Evolutionary conservation across 2,113 vertebrate species (phyloP).

Genomic region (Malurus cyaneus): DNA sequence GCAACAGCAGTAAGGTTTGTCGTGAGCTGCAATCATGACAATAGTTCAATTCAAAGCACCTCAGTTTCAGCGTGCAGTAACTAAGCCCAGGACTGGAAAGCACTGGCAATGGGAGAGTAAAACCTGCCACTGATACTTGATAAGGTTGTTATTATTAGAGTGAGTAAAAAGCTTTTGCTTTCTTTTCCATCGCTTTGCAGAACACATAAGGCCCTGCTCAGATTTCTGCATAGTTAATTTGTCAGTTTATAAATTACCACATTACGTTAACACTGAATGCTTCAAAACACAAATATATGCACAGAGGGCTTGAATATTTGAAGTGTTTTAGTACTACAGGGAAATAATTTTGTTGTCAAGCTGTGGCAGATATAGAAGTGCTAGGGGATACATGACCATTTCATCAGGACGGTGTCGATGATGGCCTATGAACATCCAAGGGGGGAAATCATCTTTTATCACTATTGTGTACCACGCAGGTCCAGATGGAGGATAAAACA

Average conservation of each 20-base stretch:
- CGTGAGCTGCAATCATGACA: neutral
- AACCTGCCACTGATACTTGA: constrained; percentile 37
- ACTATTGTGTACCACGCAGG: constrained; percentile 82
- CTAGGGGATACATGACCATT: constrained; percentile 82
- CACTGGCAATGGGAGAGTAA: constrained; percentile 47
- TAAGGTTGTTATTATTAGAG: constrained; percentile 66
- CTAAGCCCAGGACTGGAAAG: neutral
- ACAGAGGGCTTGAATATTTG: constrained; percentile 78
- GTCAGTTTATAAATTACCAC: constrained; percentile 82
- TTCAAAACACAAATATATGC: constrained; percentile 82
- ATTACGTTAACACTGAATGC: constrained; percentile 77
- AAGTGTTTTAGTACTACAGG: constrained; percentile 80
- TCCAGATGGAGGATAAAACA: constrained; percentile 95
- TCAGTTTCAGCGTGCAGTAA: constrained; percentile 6
- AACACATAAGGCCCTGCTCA: constrained; percentile 65
- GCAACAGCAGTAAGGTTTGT: neutral
- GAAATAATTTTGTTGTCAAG: constrained; percentile 86
- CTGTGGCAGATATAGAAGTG: constrained; percentile 83
- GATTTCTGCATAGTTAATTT: constrained; percentile 81
- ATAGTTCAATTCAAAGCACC: neutral
- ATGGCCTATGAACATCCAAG: constrained; percentile 81
- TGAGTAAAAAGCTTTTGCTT: constrained; percentile 61
- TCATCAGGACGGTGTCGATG: constrained; percentile 76
- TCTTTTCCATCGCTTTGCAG: constrained; percentile 68
- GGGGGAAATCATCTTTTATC: constrained; percentile 88